Evolutionary conservation across 2,113 vertebrate species (phyloP).

Genomic region (Rhinoderma darwinii): DNA sequence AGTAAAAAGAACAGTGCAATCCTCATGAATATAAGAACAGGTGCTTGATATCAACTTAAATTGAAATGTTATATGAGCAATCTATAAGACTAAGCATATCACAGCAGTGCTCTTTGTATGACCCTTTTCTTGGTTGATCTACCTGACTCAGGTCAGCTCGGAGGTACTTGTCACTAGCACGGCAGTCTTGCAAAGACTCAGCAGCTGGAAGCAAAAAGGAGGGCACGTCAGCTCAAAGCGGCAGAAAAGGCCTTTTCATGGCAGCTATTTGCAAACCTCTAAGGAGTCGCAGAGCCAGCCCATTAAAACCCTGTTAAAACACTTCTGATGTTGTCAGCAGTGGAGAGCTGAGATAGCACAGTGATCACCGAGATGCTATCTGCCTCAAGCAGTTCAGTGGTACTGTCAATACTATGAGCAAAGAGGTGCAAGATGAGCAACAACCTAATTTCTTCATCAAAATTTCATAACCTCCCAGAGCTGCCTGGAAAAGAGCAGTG

Average conservation of each 20-base stretch:
- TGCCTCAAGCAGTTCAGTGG: conserved; percentile 81
- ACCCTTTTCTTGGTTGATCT: background rate
- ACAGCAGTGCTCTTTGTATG: conserved; percentile 4
- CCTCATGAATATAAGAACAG: background rate
- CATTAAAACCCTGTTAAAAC: conserved; percentile 99
- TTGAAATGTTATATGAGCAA: background rate
- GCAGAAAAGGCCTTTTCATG: conserved; percentile 76
- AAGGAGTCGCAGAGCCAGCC: conserved; percentile 85
- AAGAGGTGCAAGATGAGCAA: conserved; percentile 94
- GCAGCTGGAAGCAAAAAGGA: conserved; percentile 79
- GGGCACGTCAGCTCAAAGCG: conserved; percentile 81
- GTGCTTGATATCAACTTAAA: background rate
- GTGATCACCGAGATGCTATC: conserved; percentile 80
- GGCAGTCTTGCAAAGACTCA: conserved; percentile 64
- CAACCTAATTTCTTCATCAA: conserved; percentile 97
- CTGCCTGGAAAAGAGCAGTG: conserved; percentile 63
- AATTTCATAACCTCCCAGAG: conserved; percentile 87
- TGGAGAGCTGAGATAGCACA: conserved; percentile 77
- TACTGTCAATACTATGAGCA: conserved; percentile 97
- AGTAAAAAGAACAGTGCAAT: background rate
- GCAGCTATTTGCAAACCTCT: conserved; percentile 92
- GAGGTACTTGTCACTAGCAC: conserved; percentile 62
- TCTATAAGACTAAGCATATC: background rate
- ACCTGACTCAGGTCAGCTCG: conserved; percentile 47
- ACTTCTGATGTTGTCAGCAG: conserved; percentile 97